These are phyloP conservation scores for Tetramorium alpestre DNA, from an alignment of 1,140 invertebrate species.

Conservation along the genomic window DNA sequence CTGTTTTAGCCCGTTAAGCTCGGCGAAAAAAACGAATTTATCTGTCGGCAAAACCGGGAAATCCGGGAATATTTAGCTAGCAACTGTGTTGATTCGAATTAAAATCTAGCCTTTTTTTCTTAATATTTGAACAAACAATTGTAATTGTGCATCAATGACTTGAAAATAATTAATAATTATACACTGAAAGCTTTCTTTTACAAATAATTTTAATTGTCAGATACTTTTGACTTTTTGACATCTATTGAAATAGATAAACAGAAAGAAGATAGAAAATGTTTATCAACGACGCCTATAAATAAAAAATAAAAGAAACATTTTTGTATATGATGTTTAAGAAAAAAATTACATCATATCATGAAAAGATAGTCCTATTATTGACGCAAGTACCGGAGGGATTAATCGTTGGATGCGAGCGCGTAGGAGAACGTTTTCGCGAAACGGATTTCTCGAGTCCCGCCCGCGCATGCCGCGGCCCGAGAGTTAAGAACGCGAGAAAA, in stretches of 20 bases:
- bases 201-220: neutral
- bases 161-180: neutral
- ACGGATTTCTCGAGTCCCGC: conserved; percentile 29
- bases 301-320: neutral
- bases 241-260: neutral
- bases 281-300: neutral
- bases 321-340: neutral
- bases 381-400: neutral
- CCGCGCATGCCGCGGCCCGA: conserved; percentile 2
- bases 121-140: neutral
- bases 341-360: neutral
- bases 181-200: neutral
- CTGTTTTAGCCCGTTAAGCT: neutral
- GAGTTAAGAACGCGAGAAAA: conserved; percentile 31
- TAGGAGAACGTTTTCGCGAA: conserved; percentile 21
- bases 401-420: neutral
- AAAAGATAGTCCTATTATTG: neutral
- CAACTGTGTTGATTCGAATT: neutral
- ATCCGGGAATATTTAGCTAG: neutral
- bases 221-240: neutral
- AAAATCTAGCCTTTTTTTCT: neutral
- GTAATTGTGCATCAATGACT: neutral
- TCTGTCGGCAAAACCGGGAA: neutral
- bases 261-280: neutral
- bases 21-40: neutral